These are phyloP conservation scores for Tenodera sinensis DNA, from an alignment of 2,888 invertebrate genomes.

Conservation along the genomic window DNA sequence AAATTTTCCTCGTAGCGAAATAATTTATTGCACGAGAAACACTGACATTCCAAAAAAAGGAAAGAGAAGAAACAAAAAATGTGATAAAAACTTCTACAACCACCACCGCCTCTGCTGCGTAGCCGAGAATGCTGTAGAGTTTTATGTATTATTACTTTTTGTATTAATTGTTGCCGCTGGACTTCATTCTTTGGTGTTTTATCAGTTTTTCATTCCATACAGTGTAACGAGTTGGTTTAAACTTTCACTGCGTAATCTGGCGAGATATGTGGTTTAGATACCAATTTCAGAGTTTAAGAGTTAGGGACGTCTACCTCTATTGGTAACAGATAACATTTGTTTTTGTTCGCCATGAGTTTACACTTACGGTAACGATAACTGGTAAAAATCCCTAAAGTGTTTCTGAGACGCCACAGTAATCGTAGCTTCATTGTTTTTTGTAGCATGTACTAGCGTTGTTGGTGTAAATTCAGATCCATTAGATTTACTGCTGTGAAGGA, in stretches of 20 bases:
- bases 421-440: neutral
- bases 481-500: too few species aligned
- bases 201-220: neutral
- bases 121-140: neutral
- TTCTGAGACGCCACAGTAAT: neutral
- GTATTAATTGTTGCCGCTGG: neutral
- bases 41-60: neutral
- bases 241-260: too few species aligned
- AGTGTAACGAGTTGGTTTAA: neutral
- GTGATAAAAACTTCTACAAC: neutral
- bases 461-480: too few species aligned
- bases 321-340: neutral
- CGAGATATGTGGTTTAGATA: neutral
- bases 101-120: neutral
- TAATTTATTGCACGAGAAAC: neutral
- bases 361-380: neutral
- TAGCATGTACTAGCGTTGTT: neutral
- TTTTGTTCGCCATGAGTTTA: neutral
- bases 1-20: neutral
- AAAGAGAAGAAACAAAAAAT: neutral
- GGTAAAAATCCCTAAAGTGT: neutral
- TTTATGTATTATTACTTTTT: neutral
- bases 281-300: neutral
- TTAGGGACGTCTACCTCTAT: neutral
- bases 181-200: neutral